Conservation (phyloP, 2,113 vertebrate genomes). For the Psammodynastes pulverulentus region DNA sequence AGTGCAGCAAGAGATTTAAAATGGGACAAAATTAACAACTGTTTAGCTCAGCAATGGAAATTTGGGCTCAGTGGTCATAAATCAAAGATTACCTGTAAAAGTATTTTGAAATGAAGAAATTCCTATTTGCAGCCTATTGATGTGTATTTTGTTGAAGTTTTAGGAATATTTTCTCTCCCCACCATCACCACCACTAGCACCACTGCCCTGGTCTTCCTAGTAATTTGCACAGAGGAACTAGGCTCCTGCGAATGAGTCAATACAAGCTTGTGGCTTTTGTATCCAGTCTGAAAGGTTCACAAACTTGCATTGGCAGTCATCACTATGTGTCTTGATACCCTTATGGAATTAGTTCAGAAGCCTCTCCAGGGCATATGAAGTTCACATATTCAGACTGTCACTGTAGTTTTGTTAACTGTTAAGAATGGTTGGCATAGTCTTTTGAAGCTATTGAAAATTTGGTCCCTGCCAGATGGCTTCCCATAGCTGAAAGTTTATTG, state of each 20-base stretch:
- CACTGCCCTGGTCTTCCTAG: background rate
- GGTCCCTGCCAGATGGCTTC: background rate
- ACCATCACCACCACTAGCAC: background rate
- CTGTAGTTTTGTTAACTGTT: conserved; percentile 10
- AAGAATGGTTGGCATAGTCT: conserved; percentile 11
- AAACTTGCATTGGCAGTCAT: background rate
- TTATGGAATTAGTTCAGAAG: background rate
- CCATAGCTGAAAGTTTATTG: conserved; percentile 25
- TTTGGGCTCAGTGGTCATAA: background rate
- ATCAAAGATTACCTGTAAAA: background rate
- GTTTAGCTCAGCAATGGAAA: background rate
- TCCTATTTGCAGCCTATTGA: background rate
- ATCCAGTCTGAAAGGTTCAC: background rate
- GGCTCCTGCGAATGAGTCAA: background rate
- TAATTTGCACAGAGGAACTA: background rate
- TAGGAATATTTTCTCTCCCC: background rate
- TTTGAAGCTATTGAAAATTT: conserved; percentile 36
- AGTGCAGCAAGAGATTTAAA: background rate
- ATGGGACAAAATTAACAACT: background rate
- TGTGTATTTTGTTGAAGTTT: background rate
- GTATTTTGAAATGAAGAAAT: background rate
- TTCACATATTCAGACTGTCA: conserved; percentile 1
- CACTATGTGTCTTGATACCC: background rate
- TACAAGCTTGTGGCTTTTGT: background rate
- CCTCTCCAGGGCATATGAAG: background rate